Percentiles rank a stretch among this genome's conserved stretches.
Conservation (phyloP, 2,888 invertebrate species). For the Drosophila kambysellisi region DNA sequence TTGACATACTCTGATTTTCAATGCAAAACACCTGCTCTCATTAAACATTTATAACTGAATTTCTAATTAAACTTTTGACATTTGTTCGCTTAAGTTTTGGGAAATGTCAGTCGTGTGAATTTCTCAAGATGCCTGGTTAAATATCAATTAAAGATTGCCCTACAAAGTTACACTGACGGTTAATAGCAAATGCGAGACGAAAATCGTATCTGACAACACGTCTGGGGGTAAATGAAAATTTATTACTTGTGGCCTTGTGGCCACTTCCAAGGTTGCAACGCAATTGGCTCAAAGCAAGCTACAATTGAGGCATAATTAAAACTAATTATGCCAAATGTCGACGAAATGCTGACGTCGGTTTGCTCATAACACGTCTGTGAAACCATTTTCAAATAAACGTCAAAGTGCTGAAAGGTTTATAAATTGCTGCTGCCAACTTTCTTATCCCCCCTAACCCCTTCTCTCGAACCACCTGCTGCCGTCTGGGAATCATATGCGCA, state of each 20-base stretch:
- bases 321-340: constrained; percentile 47
- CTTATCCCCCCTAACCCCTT: background rate
- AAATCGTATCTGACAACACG: constrained; percentile 6
- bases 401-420: constrained; percentile 38
- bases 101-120: background rate
- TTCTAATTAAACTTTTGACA: background rate
- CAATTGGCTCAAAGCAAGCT: constrained; percentile 42
- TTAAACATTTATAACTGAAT: background rate
- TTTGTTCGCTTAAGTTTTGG: background rate
- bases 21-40: background rate
- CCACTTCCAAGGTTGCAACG: background rate
- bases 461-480: background rate
- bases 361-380: constrained; percentile 3
- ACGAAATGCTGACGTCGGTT: constrained; percentile 10
- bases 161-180: background rate
- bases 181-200: background rate
- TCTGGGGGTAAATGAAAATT: constrained; percentile 55
- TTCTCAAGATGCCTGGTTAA: background rate
- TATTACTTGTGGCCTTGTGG: constrained; percentile 49
- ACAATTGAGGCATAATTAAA: constrained; percentile 58
- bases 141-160: constrained; percentile 10
- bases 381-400: constrained; percentile 54
- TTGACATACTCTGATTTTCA: background rate
- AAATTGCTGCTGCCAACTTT: constrained; percentile 24
- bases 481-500: constrained; percentile 5